A percentile compares a stretch with the other conserved stretches of the same genome.
These are phyloP conservation scores for Clusia tigrina DNA, from an alignment of 2,888 invertebrate genomes.

Conservation along the genomic window DNA sequence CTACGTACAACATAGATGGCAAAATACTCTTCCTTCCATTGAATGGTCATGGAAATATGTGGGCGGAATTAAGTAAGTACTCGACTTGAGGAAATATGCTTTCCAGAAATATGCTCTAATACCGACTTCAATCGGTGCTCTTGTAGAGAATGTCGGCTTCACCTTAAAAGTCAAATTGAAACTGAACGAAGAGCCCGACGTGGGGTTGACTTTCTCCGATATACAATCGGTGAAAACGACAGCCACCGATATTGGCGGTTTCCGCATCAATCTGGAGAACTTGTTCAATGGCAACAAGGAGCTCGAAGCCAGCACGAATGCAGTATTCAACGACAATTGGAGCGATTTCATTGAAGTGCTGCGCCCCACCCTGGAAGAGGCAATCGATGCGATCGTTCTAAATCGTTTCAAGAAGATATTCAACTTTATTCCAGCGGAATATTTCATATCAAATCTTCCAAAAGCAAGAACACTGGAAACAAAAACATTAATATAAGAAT, in stretches of 20 bases:
- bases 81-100: background rate
- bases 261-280: conserved; percentile 71
- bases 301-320: conserved; percentile 73
- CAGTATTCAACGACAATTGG: conserved; percentile 75
- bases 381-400: conserved; percentile 71
- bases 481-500: too few relatives aligned
- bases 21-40: conserved; percentile 72
- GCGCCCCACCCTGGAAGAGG: conserved; percentile 70
- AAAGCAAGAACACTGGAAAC: too few relatives aligned
- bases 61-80: conserved; percentile 71
- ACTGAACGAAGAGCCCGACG: conserved; percentile 67
- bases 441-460: conserved; percentile 69
- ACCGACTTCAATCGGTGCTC: conserved; percentile 57
- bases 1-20: conserved; percentile 71
- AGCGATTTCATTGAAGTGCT: conserved; percentile 72
- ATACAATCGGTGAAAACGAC: conserved; percentile 70
- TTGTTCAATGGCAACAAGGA: conserved; percentile 73
- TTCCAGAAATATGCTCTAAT: background rate
- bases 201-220: conserved; percentile 70
- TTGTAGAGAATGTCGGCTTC: conserved; percentile 61
- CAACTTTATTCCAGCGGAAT: conserved; percentile 72
- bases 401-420: conserved; percentile 70
- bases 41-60: conserved; percentile 67
- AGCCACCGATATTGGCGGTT: conserved; percentile 68
- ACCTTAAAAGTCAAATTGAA: conserved; percentile 70